A percentile compares a stretch with the other conserved stretches of the same genome.
phyloP scores from a whole-genome alignment of 2,888 invertebrate species.

The Isotomurus palustris region DNA sequence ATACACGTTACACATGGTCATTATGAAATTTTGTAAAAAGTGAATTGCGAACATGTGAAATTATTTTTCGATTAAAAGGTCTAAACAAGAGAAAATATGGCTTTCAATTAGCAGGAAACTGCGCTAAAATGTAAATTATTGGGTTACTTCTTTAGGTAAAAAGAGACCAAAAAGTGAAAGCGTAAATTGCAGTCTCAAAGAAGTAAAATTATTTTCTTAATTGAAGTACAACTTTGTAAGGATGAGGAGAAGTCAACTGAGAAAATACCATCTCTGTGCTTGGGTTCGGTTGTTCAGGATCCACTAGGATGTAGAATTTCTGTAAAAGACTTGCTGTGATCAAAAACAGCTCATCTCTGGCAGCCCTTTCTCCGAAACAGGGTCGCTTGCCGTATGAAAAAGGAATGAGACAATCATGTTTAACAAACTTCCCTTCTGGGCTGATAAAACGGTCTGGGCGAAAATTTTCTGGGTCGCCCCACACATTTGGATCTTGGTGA shows the following conservation, averaged over 20 bases:
- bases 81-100: no score
- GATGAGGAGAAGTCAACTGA: background rate
- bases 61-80: no score
- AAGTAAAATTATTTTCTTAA: no score
- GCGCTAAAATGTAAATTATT: no score
- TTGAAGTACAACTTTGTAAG: background rate
- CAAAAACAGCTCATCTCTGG: conserved; percentile 20
- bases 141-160: no score
- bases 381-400: conserved; percentile 12
- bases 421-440: conserved; percentile 15
- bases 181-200: no score
- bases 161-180: no score
- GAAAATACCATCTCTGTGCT: conserved; percentile 6
- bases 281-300: conserved; percentile 14
- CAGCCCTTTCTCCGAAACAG: conserved; percentile 21
- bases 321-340: conserved; percentile 20
- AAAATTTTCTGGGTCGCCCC: conserved; percentile 33
- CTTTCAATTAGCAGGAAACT: no score
- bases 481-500: conserved; percentile 25
- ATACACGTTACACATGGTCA: no score
- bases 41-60: no score
- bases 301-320: conserved; percentile 11
- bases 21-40: no score
- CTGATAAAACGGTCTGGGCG: conserved; percentile 32
- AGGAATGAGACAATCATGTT: conserved; percentile 14